Evolutionary conservation across 2,113 vertebrate genomes (phyloP).

Genomic region (Donacobius atricapilla): DNA sequence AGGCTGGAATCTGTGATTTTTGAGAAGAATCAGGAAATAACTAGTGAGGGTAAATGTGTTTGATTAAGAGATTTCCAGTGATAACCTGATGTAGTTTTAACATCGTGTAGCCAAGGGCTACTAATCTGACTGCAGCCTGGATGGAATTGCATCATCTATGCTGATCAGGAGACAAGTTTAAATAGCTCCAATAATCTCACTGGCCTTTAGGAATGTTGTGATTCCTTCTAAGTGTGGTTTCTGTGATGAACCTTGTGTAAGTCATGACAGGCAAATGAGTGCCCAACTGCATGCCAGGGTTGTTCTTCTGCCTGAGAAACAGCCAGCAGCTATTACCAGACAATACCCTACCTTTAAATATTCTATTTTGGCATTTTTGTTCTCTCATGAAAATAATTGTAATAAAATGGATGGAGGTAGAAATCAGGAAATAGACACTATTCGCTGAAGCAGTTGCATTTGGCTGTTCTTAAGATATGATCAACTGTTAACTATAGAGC

Average conservation of each 20-base stretch:
- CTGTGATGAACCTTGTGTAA: neutral
- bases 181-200: neutral
- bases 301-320: neutral
- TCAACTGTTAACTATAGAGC: neutral
- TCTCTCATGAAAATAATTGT: neutral
- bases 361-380: neutral
- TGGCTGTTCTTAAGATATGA: neutral
- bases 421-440: neutral
- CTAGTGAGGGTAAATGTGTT: neutral
- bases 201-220: neutral
- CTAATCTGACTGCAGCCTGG: neutral
- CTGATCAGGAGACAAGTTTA: neutral
- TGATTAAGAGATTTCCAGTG: neutral
- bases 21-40: neutral
- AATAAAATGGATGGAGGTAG: neutral
- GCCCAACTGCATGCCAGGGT: neutral
- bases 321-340: neutral
- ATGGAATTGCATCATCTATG: neutral
- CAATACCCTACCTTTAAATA: neutral
- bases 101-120: rapidly evolving
- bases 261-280: neutral
- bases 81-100: neutral
- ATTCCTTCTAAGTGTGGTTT: neutral
- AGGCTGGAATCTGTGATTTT: neutral
- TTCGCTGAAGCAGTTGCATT: neutral